phyloP scores from a whole-genome alignment of 2,797 vertebrate genomes.

The Falco rusticolus region DNA sequence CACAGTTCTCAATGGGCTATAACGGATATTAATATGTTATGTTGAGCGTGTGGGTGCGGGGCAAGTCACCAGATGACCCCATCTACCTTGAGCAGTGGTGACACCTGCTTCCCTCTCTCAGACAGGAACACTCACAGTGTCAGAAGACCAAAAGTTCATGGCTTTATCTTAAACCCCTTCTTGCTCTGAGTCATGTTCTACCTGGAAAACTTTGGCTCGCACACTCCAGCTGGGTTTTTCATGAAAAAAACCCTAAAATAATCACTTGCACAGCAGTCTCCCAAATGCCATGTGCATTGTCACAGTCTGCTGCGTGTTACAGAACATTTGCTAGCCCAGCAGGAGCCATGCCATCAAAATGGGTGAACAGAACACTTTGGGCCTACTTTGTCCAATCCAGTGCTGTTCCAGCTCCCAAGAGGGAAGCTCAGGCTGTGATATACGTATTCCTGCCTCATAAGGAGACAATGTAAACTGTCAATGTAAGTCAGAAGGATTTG shows the following conservation, averaged over 20 bases:
- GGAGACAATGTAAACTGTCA: not conserved
- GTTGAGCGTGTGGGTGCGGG: not conserved
- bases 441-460: not conserved
- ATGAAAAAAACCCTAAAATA: not conserved
- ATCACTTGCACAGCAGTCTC: slow-evolving; percentile 33
- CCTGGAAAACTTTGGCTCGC: not conserved
- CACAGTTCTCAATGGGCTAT: not conserved
- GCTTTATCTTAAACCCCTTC: not conserved
- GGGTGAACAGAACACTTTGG: not conserved
- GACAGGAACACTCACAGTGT: not conserved
- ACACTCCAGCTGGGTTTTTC: not conserved
- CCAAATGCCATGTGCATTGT: not conserved
- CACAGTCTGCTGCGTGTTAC: not conserved
- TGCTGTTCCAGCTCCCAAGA: not conserved
- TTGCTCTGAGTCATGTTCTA: not conserved
- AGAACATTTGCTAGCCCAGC: slow-evolving; percentile 41
- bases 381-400: not conserved
- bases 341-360: not conserved
- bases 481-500: not conserved
- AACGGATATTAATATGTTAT: not conserved
- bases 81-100: not conserved
- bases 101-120: not conserved
- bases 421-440: not conserved
- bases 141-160: not conserved
- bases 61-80: not conserved